Evolutionary conservation across 2,888 invertebrate species (phyloP), one percentile per base, ranked within the genome.

Genomic region (Drosophila fungiperda): DNA sequence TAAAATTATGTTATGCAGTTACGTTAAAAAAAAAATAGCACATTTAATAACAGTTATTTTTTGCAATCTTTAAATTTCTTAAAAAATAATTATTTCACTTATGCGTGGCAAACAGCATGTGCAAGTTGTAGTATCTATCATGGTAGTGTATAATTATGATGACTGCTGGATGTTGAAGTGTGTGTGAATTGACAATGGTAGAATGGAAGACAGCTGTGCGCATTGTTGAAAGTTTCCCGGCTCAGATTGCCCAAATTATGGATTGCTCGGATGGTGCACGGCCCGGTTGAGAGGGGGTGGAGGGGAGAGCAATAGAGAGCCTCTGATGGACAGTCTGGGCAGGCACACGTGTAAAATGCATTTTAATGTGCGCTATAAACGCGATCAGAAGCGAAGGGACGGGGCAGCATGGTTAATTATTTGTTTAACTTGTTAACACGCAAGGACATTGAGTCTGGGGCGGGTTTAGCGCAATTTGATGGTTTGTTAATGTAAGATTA

Each of bases 141-240:
- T 11, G n/a, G 2, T 17, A 78, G 82, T 49, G 78, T 68, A 85
- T 70, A 74, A 76, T 72, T 64, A 80, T 84, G 87, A 72, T 72
- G 78, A 62, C 45, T 73, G 78, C 61, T 60, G 45, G 17, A 17
- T 35, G 55, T 33, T 65, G 17, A 45, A 33, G 33, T 38, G 38
- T 38, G 26, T 45, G 23, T 59, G 60, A 53, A 63, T 69, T 58
- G 60, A 68, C 68, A 67, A 69, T 73, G 63, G 62, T 59, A 53
- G 71, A 64, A 67, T 65, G 63, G 66, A 68, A 77, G 82, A 80
- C 91, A 91, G 92, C 90, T 92, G 92, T 79, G 89, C 63, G 78
- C 77, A 92, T 92, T 92, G 92, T 92, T 82, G 69, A 73, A 85
- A 89, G 72, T 86, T 92, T 92, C 92, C 92, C 92, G 92, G 92